Evolutionary conservation across 2,888 invertebrate genomes (phyloP).

Genomic region (Labia minor): DNA sequence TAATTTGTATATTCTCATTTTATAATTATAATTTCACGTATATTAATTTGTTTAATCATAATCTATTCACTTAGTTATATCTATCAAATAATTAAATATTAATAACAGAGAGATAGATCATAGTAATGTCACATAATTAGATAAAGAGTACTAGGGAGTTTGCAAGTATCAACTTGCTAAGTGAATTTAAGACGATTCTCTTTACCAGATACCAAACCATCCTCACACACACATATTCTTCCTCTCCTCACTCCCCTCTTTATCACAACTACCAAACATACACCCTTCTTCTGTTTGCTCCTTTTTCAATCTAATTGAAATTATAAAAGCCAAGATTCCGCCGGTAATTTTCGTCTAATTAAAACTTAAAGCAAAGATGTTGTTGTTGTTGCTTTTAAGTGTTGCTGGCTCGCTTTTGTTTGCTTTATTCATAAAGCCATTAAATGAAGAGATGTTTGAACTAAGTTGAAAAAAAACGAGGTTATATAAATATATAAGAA

Average conservation of each 20-base stretch:
- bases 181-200: not conserved
- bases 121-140: not conserved
- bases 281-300: not conserved
- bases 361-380: constrained; percentile 9
- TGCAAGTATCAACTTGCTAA: constrained; percentile 2
- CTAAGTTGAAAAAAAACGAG: not conserved
- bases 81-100: too few species aligned
- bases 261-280: too few species aligned
- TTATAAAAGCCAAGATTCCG: constrained; percentile 4
- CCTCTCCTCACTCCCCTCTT: not conserved
- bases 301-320: constrained; percentile 13
- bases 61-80: too few species aligned
- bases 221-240: not conserved
- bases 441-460: constrained; percentile 4
- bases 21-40: too few species aligned
- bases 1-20: too few species aligned
- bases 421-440: constrained; percentile 13
- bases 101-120: too few species aligned
- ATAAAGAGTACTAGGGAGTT: not conserved
- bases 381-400: not conserved
- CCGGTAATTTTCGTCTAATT: constrained; percentile 13
- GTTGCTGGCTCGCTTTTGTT: constrained; percentile 3
- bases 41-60: too few species aligned
- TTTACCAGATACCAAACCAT: not conserved
- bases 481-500: too few species aligned